Base-by-base conservation (phyloP, 30 jellyfish, hydroid and myxozoan species). In the Cassiopea andromeda region DNA sequence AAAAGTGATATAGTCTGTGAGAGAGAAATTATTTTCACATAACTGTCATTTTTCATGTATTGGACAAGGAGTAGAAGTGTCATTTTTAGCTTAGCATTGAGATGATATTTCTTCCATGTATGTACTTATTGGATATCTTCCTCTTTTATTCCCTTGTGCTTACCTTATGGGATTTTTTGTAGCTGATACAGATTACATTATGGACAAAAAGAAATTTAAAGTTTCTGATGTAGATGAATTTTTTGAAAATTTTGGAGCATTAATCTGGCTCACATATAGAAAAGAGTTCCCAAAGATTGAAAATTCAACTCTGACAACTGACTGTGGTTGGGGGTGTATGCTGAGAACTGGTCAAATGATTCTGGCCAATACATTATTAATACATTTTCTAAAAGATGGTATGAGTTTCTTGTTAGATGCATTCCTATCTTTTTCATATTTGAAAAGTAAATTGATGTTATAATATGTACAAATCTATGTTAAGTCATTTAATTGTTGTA, bases 251-350 rank as follows among this genome's bases (percentile, higher is more conserved):
- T 96, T 91, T 64, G 48, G 89, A 2, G 80, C 99, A 64, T 73
- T 96, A 54, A 88, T 96, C 7, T 96, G 98, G 98, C 80, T 96
- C 82, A 96, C 98, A 18, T 96, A 96, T 80, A 90, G 99, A 49
- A 96, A 96, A 69, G 96, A 96, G 44, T 96, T 96, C 89, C 95
- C 97, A 7, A 97, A 92, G 73, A 75, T 96, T 8, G 93, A 97
- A 80, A 96, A 96, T 68, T 96, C 99, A 66, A 88, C 95, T 2
- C 67, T 96, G 14, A 96, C 99, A 44, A 80, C 99, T 16, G 99
- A 96, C 70, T 89, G 99, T 78, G 99, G 99, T 7, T 96, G 99
- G 99, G 99, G 99, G 14, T 96, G 99, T 67, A 96, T 96, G 99
- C 89, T 96, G 76, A 91, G 99, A 69, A 96, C 97, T 70, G 99